Percentiles rank a stretch among this genome's conserved stretches.
phyloP scores from a whole-genome alignment of 2,113 vertebrate genomes.

The Passer domesticus region DNA sequence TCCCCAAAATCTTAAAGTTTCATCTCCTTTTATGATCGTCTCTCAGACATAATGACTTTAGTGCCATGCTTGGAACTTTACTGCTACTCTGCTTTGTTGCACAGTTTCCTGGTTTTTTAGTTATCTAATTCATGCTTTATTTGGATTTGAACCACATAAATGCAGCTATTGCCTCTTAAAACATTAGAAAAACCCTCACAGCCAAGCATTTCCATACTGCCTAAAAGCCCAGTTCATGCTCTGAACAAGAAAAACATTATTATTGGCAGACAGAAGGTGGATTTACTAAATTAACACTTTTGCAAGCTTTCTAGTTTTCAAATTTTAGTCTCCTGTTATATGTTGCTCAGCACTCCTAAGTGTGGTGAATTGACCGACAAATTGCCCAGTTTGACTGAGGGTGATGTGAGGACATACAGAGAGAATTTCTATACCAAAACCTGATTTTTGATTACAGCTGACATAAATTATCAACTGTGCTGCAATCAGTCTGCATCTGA shows the following conservation, averaged over 20 bases:
- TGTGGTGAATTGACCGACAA: neutral
- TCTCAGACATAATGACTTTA: neutral
- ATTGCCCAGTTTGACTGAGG: neutral
- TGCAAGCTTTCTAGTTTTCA: neutral
- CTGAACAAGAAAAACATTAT: neutral
- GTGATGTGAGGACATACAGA: neutral
- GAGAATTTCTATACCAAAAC: neutral
- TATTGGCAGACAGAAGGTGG: neutral
- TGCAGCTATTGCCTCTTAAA: neutral
- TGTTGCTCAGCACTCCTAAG: neutral
- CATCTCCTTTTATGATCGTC: neutral
- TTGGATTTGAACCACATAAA: neutral
- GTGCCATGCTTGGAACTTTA: rapidly evolving
- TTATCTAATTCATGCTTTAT: neutral
- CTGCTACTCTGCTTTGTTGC: neutral
- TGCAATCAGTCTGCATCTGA: neutral
- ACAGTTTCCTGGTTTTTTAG: neutral
- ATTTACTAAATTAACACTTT: neutral
- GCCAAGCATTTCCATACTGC: neutral
- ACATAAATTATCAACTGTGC: neutral
- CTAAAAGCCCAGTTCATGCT: neutral
- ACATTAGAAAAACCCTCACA: neutral
- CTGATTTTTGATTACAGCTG: neutral
- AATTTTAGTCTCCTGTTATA: neutral
- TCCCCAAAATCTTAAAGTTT: neutral